Percentiles rank a stretch among this genome's conserved stretches.
Evolutionary conservation across 2,888 invertebrate genomes (phyloP).

Genomic region (Epistrophe grossulariae): DNA sequence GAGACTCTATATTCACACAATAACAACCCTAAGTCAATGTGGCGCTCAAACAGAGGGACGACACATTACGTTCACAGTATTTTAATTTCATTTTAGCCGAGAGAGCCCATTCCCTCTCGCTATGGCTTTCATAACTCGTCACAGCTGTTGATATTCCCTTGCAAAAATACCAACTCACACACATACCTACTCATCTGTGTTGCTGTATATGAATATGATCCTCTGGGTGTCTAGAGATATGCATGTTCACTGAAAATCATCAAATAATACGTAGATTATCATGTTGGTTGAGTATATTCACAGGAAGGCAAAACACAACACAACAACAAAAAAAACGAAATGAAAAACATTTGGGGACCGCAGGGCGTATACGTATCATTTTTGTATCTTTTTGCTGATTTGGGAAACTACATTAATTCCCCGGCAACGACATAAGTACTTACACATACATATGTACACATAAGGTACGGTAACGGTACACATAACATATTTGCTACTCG

Average conservation of each 20-base stretch:
- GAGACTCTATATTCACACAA: slow-evolving; percentile 25
- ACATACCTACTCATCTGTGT: not conserved
- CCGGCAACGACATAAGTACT: slow-evolving; percentile 30
- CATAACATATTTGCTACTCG: slow-evolving; percentile 57
- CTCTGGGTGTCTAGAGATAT: slow-evolving; percentile 5
- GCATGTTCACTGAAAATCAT: slow-evolving; percentile 55
- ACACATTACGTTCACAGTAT: slow-evolving; percentile 68
- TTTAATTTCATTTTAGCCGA: slow-evolving; percentile 65
- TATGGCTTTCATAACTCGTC: slow-evolving; percentile 40
- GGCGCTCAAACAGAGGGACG: slow-evolving; percentile 48
- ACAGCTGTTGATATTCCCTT: slow-evolving; percentile 71
- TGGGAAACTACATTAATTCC: slow-evolving; percentile 67
- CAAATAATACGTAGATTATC: slow-evolving; percentile 62
- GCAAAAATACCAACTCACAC: slow-evolving; percentile 13
- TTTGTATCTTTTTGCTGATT: slow-evolving; percentile 63
- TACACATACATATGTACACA: not conserved
- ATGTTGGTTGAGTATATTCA: slow-evolving; percentile 57
- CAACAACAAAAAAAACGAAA: not conserved
- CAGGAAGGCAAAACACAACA: not conserved
- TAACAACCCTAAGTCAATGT: not conserved
- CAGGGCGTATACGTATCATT: slow-evolving; percentile 67
- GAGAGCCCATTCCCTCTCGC: not conserved
- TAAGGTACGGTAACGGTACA: not conserved
- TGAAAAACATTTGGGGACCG: slow-evolving; percentile 50
- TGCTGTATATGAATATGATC: not conserved